Percentiles rank a stretch among this genome's conserved stretches.
Conservation (phyloP, 1,140 invertebrate genomes). For the Meloidogyne hapla region DNA sequence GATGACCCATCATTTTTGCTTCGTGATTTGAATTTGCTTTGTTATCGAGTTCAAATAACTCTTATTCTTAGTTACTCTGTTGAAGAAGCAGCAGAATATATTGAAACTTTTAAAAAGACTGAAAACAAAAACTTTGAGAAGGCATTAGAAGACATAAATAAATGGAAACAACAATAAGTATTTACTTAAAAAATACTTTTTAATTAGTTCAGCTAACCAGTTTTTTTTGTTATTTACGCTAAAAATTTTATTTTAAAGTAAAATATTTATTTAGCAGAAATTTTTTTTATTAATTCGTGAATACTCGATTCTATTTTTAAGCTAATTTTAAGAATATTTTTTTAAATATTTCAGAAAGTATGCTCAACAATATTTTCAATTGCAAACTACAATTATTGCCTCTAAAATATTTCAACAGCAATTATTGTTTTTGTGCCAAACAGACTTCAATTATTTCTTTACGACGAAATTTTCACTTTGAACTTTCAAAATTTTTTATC, state of each 20-base stretch:
- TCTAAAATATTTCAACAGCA: neutral
- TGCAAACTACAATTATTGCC: neutral
- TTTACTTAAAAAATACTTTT: too few relatives aligned
- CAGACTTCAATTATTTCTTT: neutral
- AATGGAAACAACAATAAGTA: neutral
- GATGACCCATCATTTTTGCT: constrained; percentile 57
- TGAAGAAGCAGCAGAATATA: constrained; percentile 62
- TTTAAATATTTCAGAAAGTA: neutral
- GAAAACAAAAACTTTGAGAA: constrained; percentile 45
- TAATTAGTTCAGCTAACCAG: too few relatives aligned
- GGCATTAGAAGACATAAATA: constrained; percentile 18
- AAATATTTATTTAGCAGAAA: too few relatives aligned
- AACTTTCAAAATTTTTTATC: neutral
- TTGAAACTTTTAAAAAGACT: constrained; percentile 59
- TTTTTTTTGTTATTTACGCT: too few relatives aligned
- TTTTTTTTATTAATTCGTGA: too few relatives aligned
- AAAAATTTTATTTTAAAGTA: too few relatives aligned
- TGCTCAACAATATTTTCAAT: neutral
- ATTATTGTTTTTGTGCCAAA: neutral
- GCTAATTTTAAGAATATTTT: too few relatives aligned
- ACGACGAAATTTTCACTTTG: neutral
- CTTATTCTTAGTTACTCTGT: constrained; percentile 60
- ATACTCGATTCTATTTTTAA: too few relatives aligned
- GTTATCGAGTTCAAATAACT: constrained; percentile 57
- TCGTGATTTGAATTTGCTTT: constrained; percentile 61